Base-by-base conservation (phyloP, 2,888 invertebrate species). In the Gastracanthus pulcherrimus region DNA sequence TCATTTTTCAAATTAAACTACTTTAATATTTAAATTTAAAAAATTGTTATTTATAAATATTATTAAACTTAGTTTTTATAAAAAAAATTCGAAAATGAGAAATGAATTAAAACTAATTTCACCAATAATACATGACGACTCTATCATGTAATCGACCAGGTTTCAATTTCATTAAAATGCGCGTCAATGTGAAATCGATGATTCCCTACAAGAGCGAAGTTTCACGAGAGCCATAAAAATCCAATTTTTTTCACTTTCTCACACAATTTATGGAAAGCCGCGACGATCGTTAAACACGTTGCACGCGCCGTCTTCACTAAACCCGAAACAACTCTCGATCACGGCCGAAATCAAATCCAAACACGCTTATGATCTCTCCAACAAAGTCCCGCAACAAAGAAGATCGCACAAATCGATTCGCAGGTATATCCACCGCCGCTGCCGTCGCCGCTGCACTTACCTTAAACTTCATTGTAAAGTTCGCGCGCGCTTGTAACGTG, bases 381-480 rank as follows among this genome's bases (percentile, higher is more conserved):
- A 31, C 31, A 34, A 66, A 31, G 9, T 29, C 31, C 7, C 67
- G 16, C 13, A 45, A 69, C 31, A 58, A 26, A 60, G 11, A 5
- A 58, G 19, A 48, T 26, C 7, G 41, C n/a, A n/a, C n/a, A n/a
- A n/a, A n/a, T n/a, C n/a, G n/a, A n/a, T n/a, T 29, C 16, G 13
- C 26, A 7, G 19, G 38, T 26, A 5, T 29, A 16, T 26, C n/a
- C n/a, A n/a, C 45, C 34, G 26, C 13, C 11, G 31, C 31, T 26
- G 6, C 23, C 36, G 41, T 29, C 2, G 34, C 0, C 13, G 16
- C 11, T 19, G 66, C 80, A 83, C 83, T 81, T 83, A 83, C 83
- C 83, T 83, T 81, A 76, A 81, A 80, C 76, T 83, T 83, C 83
- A 83, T 83, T 11, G 71, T 76, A 79, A 79, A 72, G 75, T 76